Conservation (phyloP, 35 echinoderm and acorn worm genomes). For the Ophiothrix spiculata region DNA sequence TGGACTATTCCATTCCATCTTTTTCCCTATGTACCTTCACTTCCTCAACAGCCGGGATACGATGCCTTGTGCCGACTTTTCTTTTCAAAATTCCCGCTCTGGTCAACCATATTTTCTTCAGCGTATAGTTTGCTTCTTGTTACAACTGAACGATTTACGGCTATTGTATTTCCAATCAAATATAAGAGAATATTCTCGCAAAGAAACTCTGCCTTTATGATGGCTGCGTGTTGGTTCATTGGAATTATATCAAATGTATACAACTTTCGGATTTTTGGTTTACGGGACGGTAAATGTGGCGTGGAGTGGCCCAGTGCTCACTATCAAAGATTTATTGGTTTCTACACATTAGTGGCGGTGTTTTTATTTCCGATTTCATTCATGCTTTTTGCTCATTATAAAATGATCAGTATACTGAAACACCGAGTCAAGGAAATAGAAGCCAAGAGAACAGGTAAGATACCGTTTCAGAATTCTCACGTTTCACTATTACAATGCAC, state of each 20-base stretch:
- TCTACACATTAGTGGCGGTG: neutral
- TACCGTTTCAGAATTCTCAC: no score
- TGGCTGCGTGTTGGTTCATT: conserved; percentile 64
- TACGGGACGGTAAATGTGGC: neutral
- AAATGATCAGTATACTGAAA: neutral
- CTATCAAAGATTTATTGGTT: neutral
- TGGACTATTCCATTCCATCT: conserved; percentile 61
- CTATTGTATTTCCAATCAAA: conserved; percentile 73
- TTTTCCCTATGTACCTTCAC: conserved; percentile 45
- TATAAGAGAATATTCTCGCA: conserved; percentile 53
- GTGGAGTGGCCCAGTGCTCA: neutral
- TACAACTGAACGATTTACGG: conserved; percentile 71
- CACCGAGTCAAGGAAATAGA: neutral
- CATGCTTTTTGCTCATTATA: neutral
- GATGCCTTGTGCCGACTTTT: conserved; percentile 64
- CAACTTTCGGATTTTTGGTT: conserved; percentile 49
- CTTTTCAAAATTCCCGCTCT: conserved; percentile 59
- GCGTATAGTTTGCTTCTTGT: conserved; percentile 68
- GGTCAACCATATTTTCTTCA: conserved; percentile 66
- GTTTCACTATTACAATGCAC: no score
- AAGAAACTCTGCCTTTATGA: conserved; percentile 53
- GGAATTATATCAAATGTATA: conserved; percentile 63
- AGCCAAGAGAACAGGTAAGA: neutral
- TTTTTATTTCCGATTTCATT: neutral
- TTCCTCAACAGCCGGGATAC: conserved; percentile 24